These are phyloP conservation scores for Sander vitreus DNA, from an alignment of 2,113 vertebrate species.

Conservation along the genomic window DNA sequence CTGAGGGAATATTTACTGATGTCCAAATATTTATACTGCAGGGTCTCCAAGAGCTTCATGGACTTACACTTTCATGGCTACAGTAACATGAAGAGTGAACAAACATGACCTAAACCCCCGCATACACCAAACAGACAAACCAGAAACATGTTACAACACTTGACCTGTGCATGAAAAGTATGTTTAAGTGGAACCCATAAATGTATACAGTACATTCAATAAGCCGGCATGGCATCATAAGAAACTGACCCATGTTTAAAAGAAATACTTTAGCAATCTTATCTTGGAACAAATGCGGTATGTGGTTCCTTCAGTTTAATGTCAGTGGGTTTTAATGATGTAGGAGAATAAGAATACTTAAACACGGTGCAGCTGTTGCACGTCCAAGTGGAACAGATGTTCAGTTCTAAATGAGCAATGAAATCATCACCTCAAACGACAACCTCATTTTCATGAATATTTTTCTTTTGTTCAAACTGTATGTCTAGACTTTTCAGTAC, in stretches of 20 bases:
- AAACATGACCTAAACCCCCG: constrained; percentile 38
- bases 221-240: not conserved
- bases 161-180: constrained; percentile 1
- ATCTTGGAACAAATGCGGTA: constrained; percentile 17
- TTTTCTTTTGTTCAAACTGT: not conserved
- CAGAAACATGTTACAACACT: constrained; percentile 21
- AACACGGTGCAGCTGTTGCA: constrained; percentile 42
- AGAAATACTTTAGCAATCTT: not conserved
- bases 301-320: not conserved
- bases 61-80: constrained; percentile 65
- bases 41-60: constrained; percentile 60
- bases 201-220: constrained; percentile 13
- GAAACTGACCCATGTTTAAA: not conserved
- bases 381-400: constrained; percentile 35
- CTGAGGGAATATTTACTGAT: constrained; percentile 71
- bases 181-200: constrained; percentile 18
- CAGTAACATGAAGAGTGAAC: constrained; percentile 55
- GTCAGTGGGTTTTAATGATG: constrained; percentile 27
- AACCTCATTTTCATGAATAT: not conserved
- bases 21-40: constrained; percentile 80
- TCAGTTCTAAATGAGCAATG: constrained; percentile 15
- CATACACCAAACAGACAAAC: constrained; percentile 53
- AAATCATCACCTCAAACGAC: constrained; percentile 22
- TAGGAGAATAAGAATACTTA: constrained; percentile 8
- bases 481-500: not conserved